phyloP scores from a whole-genome alignment of 2,797 vertebrate species.

The Esox lucius region DNA sequence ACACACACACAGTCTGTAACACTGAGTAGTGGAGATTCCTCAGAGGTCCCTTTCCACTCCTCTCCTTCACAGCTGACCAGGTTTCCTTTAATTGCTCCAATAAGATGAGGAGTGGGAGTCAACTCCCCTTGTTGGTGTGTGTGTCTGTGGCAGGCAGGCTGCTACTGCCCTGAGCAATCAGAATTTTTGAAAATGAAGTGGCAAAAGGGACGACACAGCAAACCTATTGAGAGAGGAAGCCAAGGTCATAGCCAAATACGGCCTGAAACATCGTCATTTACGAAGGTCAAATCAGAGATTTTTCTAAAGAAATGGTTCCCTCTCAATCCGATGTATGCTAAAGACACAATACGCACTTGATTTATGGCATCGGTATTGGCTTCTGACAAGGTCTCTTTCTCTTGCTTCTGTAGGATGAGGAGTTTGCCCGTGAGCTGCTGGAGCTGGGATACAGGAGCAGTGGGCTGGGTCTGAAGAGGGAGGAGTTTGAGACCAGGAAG shows the following conservation, averaged over 20 bases:
- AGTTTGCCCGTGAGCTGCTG: slow-evolving; percentile 80
- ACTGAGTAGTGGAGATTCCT: neutral
- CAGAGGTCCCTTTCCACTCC: no score
- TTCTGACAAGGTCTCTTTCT: slow-evolving; percentile 29
- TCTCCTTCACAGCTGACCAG: slow-evolving; percentile 14
- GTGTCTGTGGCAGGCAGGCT: slow-evolving; percentile 32
- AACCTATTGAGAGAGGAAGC: no score
- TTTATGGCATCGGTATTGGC: neutral
- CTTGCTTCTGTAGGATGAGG: slow-evolving; percentile 73
- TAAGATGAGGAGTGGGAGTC: slow-evolving; percentile 71
- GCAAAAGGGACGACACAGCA: no score
- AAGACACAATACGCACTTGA: no score
- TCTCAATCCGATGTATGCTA: no score
- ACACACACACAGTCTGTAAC: neutral
- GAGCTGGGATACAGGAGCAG: slow-evolving; percentile 79
- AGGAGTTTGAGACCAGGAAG: slow-evolving; percentile 82
- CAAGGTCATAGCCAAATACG: no score
- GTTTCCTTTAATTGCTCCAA: slow-evolving; percentile 38
- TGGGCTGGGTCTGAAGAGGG: slow-evolving; percentile 76
- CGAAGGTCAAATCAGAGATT: no score
- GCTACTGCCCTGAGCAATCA: slow-evolving; percentile 60
- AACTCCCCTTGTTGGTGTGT: slow-evolving; percentile 29
- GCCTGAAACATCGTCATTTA: no score
- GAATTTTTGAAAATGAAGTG: no score
- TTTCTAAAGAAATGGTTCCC: no score